Evolutionary conservation across 2,888 invertebrate species (phyloP).

Genomic region (Dusona sp.): DNA sequence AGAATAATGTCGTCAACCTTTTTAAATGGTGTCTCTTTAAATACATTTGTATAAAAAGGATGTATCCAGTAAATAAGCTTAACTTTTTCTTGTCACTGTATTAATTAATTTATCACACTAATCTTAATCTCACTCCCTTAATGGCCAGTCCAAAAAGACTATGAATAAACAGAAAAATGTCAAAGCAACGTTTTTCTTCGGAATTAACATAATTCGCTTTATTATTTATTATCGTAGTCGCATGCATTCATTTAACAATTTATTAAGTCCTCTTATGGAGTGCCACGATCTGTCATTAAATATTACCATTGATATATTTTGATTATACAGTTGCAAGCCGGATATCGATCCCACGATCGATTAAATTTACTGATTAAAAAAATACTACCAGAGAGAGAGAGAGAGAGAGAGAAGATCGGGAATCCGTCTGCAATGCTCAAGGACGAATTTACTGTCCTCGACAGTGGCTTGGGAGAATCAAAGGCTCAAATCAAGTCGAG

Average conservation of each 20-base stretch:
- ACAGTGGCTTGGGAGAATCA: constrained; percentile 50
- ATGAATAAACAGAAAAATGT: constrained; percentile 3
- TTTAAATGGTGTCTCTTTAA: neutral
- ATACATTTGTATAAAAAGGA: neutral
- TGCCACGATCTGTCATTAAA: constrained; percentile 23
- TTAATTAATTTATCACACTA: neutral
- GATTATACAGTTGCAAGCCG: constrained; percentile 66
- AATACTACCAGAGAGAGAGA: neutral
- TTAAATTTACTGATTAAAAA: constrained; percentile 60
- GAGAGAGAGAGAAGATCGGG: constrained; percentile 12
- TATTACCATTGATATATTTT: constrained; percentile 45
- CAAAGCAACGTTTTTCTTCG: constrained; percentile 3
- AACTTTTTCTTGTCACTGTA: neutral
- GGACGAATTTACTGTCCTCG: constrained; percentile 51
- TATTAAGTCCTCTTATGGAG: constrained; percentile 15
- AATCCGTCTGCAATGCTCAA: constrained; percentile 55
- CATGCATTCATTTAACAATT: constrained; percentile 5
- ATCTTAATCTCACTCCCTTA: neutral
- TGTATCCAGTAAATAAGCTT: neutral
- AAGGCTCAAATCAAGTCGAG: constrained; percentile 33
- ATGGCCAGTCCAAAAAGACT: neutral
- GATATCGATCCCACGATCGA: constrained; percentile 70
- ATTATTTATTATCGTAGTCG: constrained; percentile 12
- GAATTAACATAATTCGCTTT: constrained; percentile 14
- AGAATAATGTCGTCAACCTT: neutral